Conservation (phyloP, 2,797 vertebrate genomes). For the Clamator glandarius region DNA sequence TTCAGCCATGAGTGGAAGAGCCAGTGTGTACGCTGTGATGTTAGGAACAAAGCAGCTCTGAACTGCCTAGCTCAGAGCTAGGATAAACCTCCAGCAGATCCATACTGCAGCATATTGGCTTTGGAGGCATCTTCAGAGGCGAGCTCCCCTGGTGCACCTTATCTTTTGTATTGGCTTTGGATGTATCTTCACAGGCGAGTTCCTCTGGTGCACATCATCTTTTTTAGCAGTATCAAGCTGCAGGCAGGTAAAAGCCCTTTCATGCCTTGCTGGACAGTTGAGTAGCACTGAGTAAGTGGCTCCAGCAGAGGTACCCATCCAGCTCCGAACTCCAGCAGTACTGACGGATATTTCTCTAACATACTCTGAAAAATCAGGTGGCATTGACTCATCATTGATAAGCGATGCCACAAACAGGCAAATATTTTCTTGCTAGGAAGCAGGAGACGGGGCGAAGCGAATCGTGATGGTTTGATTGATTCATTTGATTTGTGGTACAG, state of each 20-base stretch:
- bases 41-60: background rate
- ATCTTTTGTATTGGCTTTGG: background rate
- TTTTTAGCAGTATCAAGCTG: background rate
- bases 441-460: background rate
- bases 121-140: background rate
- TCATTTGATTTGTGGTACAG: background rate
- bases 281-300: background rate
- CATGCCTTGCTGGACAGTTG: background rate
- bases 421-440: background rate
- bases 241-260: background rate
- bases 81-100: background rate
- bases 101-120: background rate
- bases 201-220: background rate
- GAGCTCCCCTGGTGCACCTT: background rate
- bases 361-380: background rate
- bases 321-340: background rate
- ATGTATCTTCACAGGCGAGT: background rate
- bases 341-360: background rate
- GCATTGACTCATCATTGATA: rapidly evolving
- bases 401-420: background rate
- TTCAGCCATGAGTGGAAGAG: background rate
- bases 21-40: rapidly evolving
- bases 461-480: background rate
- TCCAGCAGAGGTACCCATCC: background rate
- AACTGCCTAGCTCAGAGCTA: background rate